Evolutionary conservation across 2,797 vertebrate species (phyloP), one percentile per base, ranked within the genome.

Genomic region (Poliocrania exsul): DNA sequence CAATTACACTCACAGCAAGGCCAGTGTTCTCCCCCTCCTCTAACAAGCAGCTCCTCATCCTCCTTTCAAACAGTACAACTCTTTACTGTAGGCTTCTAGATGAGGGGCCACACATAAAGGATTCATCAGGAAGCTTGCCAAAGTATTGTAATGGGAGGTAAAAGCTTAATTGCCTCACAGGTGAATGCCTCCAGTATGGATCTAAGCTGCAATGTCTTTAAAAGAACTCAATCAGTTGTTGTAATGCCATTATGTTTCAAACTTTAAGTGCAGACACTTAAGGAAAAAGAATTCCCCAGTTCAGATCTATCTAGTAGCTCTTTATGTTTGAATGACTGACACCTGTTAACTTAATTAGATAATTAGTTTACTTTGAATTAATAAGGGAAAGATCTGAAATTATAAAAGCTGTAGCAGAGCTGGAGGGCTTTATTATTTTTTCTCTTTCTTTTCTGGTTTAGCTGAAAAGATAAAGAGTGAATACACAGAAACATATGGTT

Each of bases 341-440:
- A 96, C 92, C 90, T 95, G 89, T 96, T 96, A 95, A 85, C 75
- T 81, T 96, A 97, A 96, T 92, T 86, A 93, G 96, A 74, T 91
- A 96, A 95, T 95, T 95, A 94, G 95, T 97, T 97, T 95, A 90
- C 92, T 90, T 89, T 92, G 67, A 86, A 88, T 95, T 91, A 93
- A 93, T 96, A 96, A 95, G 83, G 90, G 86, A 91, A 91, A 92
- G 86, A 88, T 91, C 47, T 62, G 46, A 95, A 88, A 93, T 64
- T 2, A 95, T 87, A 88, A 95, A 96, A 95, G 72, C 57, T 91
- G 9, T 62, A 95, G 84, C 77, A 88, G 93, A 86, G 85, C 96
- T 94, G 49, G 86, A 94, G 81, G 81, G 94, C 47, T 88, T 94
- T 93, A 86, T 93, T 94, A 60, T 73, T 93, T 93, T 93, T 92